Evolutionary conservation across 2,888 invertebrate species (phyloP).

Genomic region (Tanytarsus gracilentus): DNA sequence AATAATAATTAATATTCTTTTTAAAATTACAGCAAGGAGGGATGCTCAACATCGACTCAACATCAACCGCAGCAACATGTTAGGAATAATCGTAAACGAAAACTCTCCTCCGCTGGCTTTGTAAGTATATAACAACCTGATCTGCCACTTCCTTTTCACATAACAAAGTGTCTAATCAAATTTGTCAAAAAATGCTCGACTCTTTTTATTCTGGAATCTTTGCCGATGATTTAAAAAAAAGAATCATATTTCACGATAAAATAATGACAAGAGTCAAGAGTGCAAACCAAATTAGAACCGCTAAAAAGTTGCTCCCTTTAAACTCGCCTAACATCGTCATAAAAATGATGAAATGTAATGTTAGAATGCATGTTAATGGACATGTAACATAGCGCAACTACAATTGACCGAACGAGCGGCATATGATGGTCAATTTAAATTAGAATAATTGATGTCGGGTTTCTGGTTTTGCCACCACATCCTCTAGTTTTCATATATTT

Average conservation of each 20-base stretch:
- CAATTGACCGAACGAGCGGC: neutral
- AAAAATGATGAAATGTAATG: neutral
- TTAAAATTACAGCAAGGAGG: conserved; percentile 8
- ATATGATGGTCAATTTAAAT: conserved; percentile 27
- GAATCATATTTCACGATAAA: conserved; percentile 23
- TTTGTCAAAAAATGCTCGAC: conserved; percentile 22
- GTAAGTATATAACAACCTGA: conserved; percentile 24
- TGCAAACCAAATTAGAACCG: conserved; percentile 27
- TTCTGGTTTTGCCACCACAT: too few relatives aligned
- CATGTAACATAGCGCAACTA: too few relatives aligned
- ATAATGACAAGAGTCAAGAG: conserved; percentile 22
- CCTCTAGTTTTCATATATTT: too few relatives aligned
- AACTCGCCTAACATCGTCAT: conserved; percentile 7
- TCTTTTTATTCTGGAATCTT: too few relatives aligned
- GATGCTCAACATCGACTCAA: conserved; percentile 16
- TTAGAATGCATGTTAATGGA: neutral
- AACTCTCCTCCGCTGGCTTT: conserved; percentile 19
- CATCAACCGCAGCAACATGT: conserved; percentile 3
- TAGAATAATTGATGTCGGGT: conserved; percentile 25
- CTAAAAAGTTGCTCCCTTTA: conserved; percentile 11
- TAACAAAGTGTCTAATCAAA: neutral
- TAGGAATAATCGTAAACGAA: conserved; percentile 14
- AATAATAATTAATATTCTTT: neutral
- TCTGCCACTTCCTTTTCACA: conserved; percentile 15
- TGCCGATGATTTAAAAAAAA: too few relatives aligned